phyloP scores from a whole-genome alignment of 2,113 vertebrate genomes.

The Urocynchramus pylzowi region DNA sequence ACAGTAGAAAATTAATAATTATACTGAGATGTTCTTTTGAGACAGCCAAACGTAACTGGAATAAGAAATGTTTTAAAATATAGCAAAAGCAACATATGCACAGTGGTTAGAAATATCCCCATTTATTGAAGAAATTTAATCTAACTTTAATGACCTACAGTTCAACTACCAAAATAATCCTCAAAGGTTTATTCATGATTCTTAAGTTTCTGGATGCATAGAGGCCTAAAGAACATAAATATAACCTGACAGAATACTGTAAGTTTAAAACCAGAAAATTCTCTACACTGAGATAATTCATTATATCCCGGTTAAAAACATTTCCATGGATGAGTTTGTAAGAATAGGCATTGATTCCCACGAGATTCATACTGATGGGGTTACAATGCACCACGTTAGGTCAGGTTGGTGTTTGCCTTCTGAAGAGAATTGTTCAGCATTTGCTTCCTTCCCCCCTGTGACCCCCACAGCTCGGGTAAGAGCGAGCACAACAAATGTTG shows the following conservation, averaged over 20 bases:
- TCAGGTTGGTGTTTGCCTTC: background rate
- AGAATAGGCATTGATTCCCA: background rate
- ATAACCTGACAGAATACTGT: background rate
- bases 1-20: background rate
- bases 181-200: background rate
- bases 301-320: background rate
- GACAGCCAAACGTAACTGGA: background rate
- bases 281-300: background rate
- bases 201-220: background rate
- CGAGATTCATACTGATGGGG: background rate
- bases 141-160: background rate
- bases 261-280: background rate
- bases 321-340: background rate
- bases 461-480: background rate
- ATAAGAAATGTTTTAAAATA: background rate
- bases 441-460: background rate
- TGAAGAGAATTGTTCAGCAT: background rate
- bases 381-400: background rate
- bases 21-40: background rate
- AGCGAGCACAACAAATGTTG: background rate
- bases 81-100: background rate
- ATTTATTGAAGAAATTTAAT: background rate
- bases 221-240: background rate
- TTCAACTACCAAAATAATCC: background rate
- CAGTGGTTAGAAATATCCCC: background rate